These are phyloP conservation scores for Paramisgurnus dabryanus DNA, from an alignment of 2,113 vertebrate species.

Conservation along the genomic window DNA sequence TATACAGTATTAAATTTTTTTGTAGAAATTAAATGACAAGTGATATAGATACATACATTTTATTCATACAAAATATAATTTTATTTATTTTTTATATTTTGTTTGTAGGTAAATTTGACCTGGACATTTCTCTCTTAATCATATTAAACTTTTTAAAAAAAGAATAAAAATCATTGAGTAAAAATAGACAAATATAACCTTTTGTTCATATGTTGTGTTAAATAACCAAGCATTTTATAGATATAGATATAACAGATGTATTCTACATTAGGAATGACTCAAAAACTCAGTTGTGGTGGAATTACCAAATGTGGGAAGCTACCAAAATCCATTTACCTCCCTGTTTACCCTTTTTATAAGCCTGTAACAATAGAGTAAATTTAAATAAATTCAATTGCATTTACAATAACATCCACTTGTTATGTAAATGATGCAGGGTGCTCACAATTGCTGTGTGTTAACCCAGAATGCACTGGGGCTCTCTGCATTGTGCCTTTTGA, in stretches of 20 bases:
- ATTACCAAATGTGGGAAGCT: neutral
- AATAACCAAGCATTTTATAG: no score
- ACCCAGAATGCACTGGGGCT: conserved; percentile 28
- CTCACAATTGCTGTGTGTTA: conserved; percentile 16
- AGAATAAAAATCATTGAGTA: no score
- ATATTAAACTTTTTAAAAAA: no score
- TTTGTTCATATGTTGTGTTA: no score
- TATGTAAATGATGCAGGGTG: neutral
- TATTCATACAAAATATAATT: no score
- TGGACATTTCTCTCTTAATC: neutral
- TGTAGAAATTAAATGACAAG: no score
- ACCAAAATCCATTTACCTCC: neutral
- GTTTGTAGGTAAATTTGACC: neutral
- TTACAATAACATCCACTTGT: conserved; percentile 17
- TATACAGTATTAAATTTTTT: no score
- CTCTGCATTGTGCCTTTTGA: conserved; percentile 4
- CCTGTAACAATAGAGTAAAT: neutral
- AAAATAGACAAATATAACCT: no score
- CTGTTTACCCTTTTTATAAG: neutral
- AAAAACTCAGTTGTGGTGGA: neutral
- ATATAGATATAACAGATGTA: no score
- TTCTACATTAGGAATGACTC: no score
- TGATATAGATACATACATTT: no score
- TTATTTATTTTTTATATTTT: no score
- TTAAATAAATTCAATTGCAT: conserved; percentile 41